phyloP scores from a whole-genome alignment of 2,888 invertebrate species.

The Escarpia spicata region DNA sequence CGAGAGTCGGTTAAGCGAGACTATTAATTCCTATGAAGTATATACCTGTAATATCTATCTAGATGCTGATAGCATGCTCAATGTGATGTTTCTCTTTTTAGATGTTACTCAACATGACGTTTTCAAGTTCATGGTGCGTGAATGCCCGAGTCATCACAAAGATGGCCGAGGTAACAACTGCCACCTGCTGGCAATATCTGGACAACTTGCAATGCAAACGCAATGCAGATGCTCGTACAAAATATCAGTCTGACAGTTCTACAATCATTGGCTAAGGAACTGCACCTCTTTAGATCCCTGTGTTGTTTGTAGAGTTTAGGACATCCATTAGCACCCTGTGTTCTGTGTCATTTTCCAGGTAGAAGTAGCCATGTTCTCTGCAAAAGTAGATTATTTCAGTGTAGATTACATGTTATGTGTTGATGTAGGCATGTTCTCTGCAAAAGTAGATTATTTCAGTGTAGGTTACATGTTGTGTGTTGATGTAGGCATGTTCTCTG shows the following conservation, averaged over 20 bases:
- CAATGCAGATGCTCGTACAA: neutral
- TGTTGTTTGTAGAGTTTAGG: neutral
- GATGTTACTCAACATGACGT: slow-evolving; percentile 87
- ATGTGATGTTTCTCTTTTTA: slow-evolving; percentile 49
- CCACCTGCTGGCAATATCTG: slow-evolving; percentile 1
- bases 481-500: too few species aligned
- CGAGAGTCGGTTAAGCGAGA: too few species aligned
- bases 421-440: neutral
- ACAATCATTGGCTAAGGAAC: neutral
- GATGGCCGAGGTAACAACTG: slow-evolving; percentile 78
- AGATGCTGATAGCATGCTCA: neutral
- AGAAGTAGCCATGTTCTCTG: neutral
- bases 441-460: too few species aligned
- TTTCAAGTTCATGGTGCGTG: slow-evolving; percentile 87
- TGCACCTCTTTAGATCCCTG: neutral
- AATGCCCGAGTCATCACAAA: slow-evolving; percentile 89
- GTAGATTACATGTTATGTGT: too few species aligned
- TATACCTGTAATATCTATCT: neutral
- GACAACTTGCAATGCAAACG: too few species aligned
- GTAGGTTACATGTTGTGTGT: too few species aligned
- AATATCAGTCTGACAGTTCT: neutral
- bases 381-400: neutral
- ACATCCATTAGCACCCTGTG: neutral
- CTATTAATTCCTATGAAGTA: too few species aligned
- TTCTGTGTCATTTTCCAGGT: neutral